Percentiles rank a stretch among this genome's conserved stretches.
Evolutionary conservation across 2,113 vertebrate species (phyloP).

Genomic region (Cyprinodon tularosa): DNA sequence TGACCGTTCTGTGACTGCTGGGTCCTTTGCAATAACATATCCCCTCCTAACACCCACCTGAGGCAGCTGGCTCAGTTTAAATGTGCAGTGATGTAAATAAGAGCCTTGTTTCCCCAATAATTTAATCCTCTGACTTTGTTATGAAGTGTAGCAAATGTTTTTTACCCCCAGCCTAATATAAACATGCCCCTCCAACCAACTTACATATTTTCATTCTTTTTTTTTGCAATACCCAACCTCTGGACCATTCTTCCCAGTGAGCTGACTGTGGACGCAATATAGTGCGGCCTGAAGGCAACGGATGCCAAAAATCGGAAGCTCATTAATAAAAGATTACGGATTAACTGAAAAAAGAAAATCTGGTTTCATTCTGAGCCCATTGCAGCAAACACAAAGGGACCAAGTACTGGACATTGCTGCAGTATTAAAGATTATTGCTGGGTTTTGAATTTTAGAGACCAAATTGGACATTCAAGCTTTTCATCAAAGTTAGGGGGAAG

Average conservation of each 20-base stretch:
- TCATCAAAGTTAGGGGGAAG: neutral
- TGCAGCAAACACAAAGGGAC: constrained; percentile 22
- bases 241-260: constrained; percentile 12
- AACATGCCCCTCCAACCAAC: constrained; percentile 17
- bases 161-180: constrained; percentile 35
- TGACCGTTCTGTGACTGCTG: constrained; percentile 7
- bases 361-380: constrained; percentile 24
- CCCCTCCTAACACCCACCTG: constrained; percentile 31
- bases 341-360: constrained; percentile 27
- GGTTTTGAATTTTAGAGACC: neutral
- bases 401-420: constrained; percentile 46
- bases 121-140: constrained; percentile 52
- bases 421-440: constrained; percentile 4
- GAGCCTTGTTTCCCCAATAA: constrained; percentile 34
- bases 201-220: constrained; percentile 31
- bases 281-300: constrained; percentile 34
- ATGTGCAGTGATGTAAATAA: constrained; percentile 56
- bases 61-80: constrained; percentile 35
- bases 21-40: constrained; percentile 19
- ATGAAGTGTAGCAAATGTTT: constrained; percentile 40
- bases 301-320: constrained; percentile 43
- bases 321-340: constrained; percentile 52
- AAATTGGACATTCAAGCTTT: constrained; percentile 2
- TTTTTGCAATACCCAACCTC: constrained; percentile 27
- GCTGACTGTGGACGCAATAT: constrained; percentile 14